phyloP scores from a whole-genome alignment of 2,888 invertebrate species.

The Achlya flavicornis region DNA sequence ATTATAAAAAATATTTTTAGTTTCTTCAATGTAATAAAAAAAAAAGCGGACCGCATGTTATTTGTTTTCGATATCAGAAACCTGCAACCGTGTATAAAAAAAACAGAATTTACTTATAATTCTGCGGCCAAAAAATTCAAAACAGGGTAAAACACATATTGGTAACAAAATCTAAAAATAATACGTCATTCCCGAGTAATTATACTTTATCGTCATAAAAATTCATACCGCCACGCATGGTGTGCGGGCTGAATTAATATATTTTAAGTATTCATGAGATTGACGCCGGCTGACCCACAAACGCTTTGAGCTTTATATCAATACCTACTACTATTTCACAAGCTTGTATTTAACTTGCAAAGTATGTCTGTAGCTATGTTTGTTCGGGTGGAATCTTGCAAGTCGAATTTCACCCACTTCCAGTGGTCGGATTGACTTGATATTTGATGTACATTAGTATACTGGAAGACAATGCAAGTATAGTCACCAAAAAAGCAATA shows the following conservation, averaged over 20 bases:
- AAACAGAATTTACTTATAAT: neutral
- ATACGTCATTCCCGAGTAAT: slow-evolving; percentile 22
- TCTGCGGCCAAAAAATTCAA: neutral
- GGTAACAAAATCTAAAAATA: neutral
- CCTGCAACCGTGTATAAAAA: too few species aligned
- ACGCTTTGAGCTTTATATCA: slow-evolving; percentile 22
- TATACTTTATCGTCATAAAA: slow-evolving; percentile 38
- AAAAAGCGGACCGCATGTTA: too few species aligned
- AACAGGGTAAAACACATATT: neutral
- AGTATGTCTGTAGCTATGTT: too few species aligned
- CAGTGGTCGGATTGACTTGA: too few species aligned
- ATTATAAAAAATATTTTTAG: too few species aligned
- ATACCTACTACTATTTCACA: slow-evolving; percentile 24
- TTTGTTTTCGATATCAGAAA: too few species aligned
- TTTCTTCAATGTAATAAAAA: too few species aligned
- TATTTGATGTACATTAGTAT: too few species aligned
- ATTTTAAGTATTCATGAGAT: neutral
- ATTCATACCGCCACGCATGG: slow-evolving; percentile 30
- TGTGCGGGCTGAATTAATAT: neutral
- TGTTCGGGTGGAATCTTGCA: too few species aligned
- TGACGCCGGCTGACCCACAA: neutral
- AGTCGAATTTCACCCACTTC: too few species aligned
- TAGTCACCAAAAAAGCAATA: too few species aligned
- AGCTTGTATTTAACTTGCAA: slow-evolving; percentile 4
- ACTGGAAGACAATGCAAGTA: too few species aligned